Percentiles rank a stretch among this genome's conserved stretches.
These are phyloP conservation scores for Cynopterus brachyotis DNA, from an alignment of 2,113 vertebrate species.

Conservation along the genomic window DNA sequence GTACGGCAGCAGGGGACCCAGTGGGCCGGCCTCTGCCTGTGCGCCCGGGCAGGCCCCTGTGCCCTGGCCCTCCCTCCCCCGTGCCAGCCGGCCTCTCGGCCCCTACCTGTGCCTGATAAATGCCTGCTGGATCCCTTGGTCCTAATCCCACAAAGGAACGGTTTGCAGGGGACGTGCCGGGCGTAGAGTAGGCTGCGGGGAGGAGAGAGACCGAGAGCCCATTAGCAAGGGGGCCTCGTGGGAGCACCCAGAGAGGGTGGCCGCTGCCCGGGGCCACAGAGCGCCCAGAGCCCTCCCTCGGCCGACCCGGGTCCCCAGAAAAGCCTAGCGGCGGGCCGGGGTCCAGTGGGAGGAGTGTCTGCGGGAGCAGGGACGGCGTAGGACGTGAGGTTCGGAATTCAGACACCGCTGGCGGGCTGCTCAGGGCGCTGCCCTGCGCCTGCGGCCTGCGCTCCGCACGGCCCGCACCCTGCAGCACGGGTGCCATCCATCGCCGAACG, in stretches of 20 bases:
- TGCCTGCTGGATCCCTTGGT: constrained; percentile 93
- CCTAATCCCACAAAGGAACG: constrained; percentile 96
- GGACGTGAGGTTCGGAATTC: not conserved
- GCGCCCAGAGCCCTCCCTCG: not conserved
- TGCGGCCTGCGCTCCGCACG: not conserved
- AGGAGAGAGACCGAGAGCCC: constrained; percentile 83
- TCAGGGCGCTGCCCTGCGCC: not conserved
- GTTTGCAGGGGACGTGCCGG: constrained; percentile 95
- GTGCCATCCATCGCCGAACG: not conserved
- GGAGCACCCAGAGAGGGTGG: constrained; percentile 45
- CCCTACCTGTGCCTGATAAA: constrained; percentile 97
- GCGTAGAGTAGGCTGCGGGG: constrained; percentile 93
- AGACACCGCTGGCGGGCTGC: not conserved
- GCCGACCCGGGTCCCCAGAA: not conserved
- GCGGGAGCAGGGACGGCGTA: not conserved
- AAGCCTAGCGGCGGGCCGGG: not conserved
- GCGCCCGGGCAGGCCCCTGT: constrained; percentile 39
- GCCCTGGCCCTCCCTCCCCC: constrained; percentile 60
- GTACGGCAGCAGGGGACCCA: not conserved
- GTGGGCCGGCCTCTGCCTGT: not conserved
- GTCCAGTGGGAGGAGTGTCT: not conserved
- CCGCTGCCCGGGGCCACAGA: constrained; percentile 54
- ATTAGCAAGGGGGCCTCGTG: constrained; percentile 69
- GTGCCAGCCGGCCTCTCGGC: constrained; percentile 75
- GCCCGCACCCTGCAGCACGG: not conserved